These are phyloP conservation scores for Sardina pilchardus DNA, from an alignment of 2,113 vertebrate species.

Conservation along the genomic window DNA sequence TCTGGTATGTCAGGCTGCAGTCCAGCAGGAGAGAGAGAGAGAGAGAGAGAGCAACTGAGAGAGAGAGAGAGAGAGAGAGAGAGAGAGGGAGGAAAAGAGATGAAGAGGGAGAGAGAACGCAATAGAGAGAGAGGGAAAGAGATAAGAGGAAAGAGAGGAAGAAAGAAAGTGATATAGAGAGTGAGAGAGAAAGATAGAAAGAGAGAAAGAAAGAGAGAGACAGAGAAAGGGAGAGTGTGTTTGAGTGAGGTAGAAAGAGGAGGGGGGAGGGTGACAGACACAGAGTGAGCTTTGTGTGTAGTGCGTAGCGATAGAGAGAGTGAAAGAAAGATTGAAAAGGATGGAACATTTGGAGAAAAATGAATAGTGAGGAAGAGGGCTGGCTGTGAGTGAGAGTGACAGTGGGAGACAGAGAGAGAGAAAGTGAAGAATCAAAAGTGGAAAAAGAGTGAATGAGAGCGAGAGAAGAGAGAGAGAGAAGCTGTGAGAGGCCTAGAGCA, in stretches of 20 bases:
- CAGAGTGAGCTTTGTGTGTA: not conserved
- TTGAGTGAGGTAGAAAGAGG: not conserved
- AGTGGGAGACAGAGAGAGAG: not conserved
- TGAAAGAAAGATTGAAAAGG: not conserved
- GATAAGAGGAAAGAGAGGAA: not conserved
- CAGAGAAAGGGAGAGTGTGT: not conserved
- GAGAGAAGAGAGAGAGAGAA: not conserved
- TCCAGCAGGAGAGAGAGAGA: constrained; percentile 70
- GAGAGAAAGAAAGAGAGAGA: not conserved
- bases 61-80: constrained; percentile 25
- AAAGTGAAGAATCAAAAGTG: not conserved
- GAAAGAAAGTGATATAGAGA: not conserved
- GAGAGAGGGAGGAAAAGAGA: not conserved
- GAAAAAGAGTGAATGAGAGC: not conserved
- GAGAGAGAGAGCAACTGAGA: constrained; percentile 48
- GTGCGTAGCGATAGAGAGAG: not conserved
- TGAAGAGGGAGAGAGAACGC: not conserved
- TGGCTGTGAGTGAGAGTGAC: constrained; percentile 17
- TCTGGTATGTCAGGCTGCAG: constrained; percentile 85
- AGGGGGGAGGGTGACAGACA: not conserved
- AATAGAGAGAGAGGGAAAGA: constrained; percentile 27
- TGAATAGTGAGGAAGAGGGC: not conserved
- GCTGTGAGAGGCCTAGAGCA: not conserved
- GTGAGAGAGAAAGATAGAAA: not conserved
- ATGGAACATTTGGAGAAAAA: not conserved